A percentile compares a stretch with the other conserved stretches of the same genome.
Evolutionary conservation across 2,888 invertebrate genomes (phyloP).

Genomic region (Pachycephus smyrnensis): DNA sequence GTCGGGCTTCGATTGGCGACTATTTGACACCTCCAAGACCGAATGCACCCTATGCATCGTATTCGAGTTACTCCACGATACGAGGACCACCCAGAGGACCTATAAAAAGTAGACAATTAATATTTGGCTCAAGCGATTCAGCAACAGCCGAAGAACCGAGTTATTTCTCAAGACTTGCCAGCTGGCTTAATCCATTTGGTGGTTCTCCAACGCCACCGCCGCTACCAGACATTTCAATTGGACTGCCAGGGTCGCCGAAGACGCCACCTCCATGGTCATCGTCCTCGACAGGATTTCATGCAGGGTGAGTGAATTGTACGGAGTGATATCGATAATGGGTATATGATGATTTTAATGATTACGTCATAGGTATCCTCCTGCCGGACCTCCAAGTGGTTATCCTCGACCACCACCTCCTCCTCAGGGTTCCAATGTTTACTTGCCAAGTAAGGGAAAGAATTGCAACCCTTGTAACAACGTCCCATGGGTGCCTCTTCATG

Average conservation of each 20-base stretch:
- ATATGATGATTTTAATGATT: not conserved
- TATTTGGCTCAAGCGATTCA: slow-evolving; percentile 25
- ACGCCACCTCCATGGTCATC: not conserved
- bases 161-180: slow-evolving; percentile 72
- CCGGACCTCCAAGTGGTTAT: not conserved
- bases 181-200: slow-evolving; percentile 73
- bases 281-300: not conserved
- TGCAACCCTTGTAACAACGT: slow-evolving; percentile 84
- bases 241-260: not conserved
- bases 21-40: slow-evolving; percentile 34
- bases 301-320: not conserved
- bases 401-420: slow-evolving; percentile 29
- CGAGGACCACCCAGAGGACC: not conserved
- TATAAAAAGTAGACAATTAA: not conserved
- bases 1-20: slow-evolving; percentile 8
- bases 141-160: slow-evolving; percentile 67
- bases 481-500: slow-evolving; percentile 82
- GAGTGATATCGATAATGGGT: not conserved
- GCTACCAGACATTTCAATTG: not conserved
- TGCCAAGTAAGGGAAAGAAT: slow-evolving; percentile 68
- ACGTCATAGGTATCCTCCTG: not conserved
- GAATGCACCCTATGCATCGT: slow-evolving; percentile 14
- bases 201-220: slow-evolving; percentile 30
- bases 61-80: not conserved
- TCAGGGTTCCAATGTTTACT: slow-evolving; percentile 27